Evolutionary conservation across 2,113 vertebrate species (phyloP).

Genomic region (Albula glossodonta): DNA sequence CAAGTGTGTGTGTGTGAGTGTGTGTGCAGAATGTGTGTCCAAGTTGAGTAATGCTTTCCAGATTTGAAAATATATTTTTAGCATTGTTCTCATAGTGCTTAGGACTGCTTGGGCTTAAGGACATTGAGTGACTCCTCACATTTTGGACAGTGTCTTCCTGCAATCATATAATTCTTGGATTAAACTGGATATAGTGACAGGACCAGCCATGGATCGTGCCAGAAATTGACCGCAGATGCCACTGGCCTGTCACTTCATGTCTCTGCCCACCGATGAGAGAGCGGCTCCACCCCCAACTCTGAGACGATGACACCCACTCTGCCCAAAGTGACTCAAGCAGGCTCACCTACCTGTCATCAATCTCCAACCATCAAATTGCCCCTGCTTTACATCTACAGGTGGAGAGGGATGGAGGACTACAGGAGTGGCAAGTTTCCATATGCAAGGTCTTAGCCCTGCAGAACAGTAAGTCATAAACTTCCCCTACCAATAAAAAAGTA

Average conservation of each 20-base stretch:
- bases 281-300: too few relatives aligned
- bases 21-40: not conserved
- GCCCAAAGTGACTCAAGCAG: not conserved
- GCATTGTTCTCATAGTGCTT: not conserved
- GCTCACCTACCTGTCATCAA: not conserved
- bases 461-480: too few relatives aligned
- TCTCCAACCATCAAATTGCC: too few relatives aligned
- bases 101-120: not conserved
- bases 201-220: constrained; percentile 3
- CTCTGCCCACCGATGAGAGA: constrained; percentile 22
- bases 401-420: not conserved
- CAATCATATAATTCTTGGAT: not conserved
- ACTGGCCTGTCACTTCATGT: constrained; percentile 50
- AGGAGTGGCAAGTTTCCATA: too few relatives aligned
- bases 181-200: constrained; percentile 44
- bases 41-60: not conserved
- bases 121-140: not conserved
- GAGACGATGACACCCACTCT: not conserved
- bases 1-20: not conserved
- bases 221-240: constrained; percentile 12
- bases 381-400: not conserved
- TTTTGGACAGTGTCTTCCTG: not conserved
- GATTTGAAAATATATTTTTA: not conserved
- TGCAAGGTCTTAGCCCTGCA: too few relatives aligned
- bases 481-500: too few relatives aligned